Base-by-base conservation (phyloP, 2,888 invertebrate genomes). In the Aporophyla lueneburgensis region DNA sequence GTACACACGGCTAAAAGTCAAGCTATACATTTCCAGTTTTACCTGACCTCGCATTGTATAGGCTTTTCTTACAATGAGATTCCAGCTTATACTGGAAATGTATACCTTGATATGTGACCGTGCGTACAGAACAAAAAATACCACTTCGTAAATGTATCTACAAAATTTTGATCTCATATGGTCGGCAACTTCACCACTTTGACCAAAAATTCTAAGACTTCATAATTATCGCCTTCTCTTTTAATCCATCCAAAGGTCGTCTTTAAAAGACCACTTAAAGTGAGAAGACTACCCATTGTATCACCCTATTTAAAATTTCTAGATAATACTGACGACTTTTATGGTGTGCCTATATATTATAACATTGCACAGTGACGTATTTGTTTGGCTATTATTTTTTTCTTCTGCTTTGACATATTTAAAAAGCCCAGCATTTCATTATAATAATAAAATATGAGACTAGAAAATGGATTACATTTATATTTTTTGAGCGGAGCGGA, bases 401-500 rank as follows among this genome's bases (percentile, higher is more conserved):
- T 53, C 1, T n/a, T 75, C 14, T 19, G 4, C 51, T 74, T 0
- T 58, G 12, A 49, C 21, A 58, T 12, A 21, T 1, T 21, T 49
- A 9, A 24, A 54, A 54, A 27, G n/a, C 43, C 5, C 24, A 51
- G 5, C 7, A 7, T 53, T 53, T 53, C 5, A 46, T 14, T n/a
- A 3, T 24, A 21, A 24, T 1, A 19, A 14, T 59, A n/a, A 43
- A 21, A 27, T 1, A 49, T 43, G 3, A 33, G 2, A 80, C 56
- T 33, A 43, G 16, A 80, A 21, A 49, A 19, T 27, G 1, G 46
- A 46, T 33, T 49, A 2, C 19, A n/a, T 54, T 7, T 54, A n/a
- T 21, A 12, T 21, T 49, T 56, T 63, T 33, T 21, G 54, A 71
- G 74, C 59, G 19, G 59, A 70, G 63, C 40, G 81, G 56, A 74